Percentiles rank a stretch among this genome's conserved stretches.
These are phyloP conservation scores for Choristoneura fumiferana DNA, from an alignment of 1,140 invertebrate species.

Conservation along the genomic window DNA sequence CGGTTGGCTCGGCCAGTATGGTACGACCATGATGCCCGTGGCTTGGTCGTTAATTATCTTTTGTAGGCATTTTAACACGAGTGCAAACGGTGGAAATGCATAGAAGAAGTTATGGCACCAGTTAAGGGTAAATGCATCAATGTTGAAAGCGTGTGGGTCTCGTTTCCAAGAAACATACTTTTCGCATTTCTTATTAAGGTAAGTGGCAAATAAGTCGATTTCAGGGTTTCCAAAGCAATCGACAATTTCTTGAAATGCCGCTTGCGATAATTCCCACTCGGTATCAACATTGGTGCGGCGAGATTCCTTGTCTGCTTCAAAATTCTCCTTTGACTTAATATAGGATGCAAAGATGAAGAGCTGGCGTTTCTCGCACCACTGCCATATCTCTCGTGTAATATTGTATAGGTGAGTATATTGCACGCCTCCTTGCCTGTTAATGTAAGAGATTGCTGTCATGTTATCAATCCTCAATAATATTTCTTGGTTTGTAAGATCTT, in stretches of 20 bases:
- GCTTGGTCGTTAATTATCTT: not conserved
- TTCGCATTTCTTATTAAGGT: slow-evolving; percentile 37
- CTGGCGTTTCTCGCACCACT: slow-evolving; percentile 5
- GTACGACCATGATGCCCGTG: not conserved
- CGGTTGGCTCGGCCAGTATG: not conserved
- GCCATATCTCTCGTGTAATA: not conserved
- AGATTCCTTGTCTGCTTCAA: slow-evolving; percentile 28
- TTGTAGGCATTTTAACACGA: not conserved
- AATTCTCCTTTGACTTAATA: slow-evolving; percentile 35
- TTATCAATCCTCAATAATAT: slow-evolving; percentile 3
- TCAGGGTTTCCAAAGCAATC: slow-evolving; percentile 18
- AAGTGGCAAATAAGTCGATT: slow-evolving; percentile 37
- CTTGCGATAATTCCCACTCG: slow-evolving; percentile 21
- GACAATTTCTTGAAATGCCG: slow-evolving; percentile 23
- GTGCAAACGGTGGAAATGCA: not conserved
- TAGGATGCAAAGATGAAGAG: slow-evolving; percentile 29
- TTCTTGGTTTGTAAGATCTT: not conserved
- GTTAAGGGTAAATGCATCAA: slow-evolving; percentile 36
- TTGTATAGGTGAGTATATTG: not conserved
- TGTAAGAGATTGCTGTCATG: not conserved
- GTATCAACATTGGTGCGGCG: too few relatives aligned
- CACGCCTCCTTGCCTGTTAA: not conserved
- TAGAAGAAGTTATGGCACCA: slow-evolving; percentile 18
- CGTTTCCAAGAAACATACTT: slow-evolving; percentile 25
- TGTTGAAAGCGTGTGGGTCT: slow-evolving; percentile 20